phyloP scores from a whole-genome alignment of 2,888 invertebrate species.

The Pammene fasciana region DNA sequence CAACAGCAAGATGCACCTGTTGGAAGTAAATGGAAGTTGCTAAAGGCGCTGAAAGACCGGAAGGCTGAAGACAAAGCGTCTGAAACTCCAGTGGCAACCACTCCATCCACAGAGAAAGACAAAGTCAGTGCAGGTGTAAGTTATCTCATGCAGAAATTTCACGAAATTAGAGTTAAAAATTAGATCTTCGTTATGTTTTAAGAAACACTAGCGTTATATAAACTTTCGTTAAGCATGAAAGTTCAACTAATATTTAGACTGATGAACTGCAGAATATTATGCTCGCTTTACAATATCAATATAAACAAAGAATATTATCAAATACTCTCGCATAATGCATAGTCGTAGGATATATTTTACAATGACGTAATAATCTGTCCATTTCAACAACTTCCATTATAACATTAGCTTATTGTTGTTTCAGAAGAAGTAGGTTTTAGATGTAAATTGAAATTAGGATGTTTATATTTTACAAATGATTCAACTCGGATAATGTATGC shows the following conservation, averaged over 20 bases:
- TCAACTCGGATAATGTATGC: slow-evolving; percentile 22
- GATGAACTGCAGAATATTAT: slow-evolving; percentile 59
- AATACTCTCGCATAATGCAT: slow-evolving; percentile 48
- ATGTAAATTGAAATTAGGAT: slow-evolving; percentile 18
- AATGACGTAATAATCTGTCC: slow-evolving; percentile 53
- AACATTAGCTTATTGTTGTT: slow-evolving; percentile 38
- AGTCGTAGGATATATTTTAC: slow-evolving; percentile 52
- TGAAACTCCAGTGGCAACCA: slow-evolving; percentile 85
- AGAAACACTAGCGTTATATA: slow-evolving; percentile 14
- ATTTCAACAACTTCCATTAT: slow-evolving; percentile 51
- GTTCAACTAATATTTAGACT: slow-evolving; percentile 63
- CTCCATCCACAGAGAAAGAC: slow-evolving; percentile 84
- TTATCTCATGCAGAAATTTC: slow-evolving; percentile 85
- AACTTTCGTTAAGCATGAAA: slow-evolving; percentile 49
- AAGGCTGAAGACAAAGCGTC: slow-evolving; percentile 94
- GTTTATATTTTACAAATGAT: slow-evolving; percentile 23
- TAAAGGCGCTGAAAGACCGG: slow-evolving; percentile 94
- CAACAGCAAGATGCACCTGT: slow-evolving; percentile 83
- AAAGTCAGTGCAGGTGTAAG: slow-evolving; percentile 88
- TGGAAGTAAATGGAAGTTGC: slow-evolving; percentile 94
- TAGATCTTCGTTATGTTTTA: slow-evolving; percentile 55
- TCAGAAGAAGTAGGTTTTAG: slow-evolving; percentile 36
- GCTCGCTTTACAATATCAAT: slow-evolving; percentile 60
- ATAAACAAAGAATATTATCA: slow-evolving; percentile 46
- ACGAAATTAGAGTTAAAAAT: slow-evolving; percentile 86